Evolutionary conservation across 2,113 vertebrate genomes (phyloP).

Genomic region (Oplegnathus fasciatus): DNA sequence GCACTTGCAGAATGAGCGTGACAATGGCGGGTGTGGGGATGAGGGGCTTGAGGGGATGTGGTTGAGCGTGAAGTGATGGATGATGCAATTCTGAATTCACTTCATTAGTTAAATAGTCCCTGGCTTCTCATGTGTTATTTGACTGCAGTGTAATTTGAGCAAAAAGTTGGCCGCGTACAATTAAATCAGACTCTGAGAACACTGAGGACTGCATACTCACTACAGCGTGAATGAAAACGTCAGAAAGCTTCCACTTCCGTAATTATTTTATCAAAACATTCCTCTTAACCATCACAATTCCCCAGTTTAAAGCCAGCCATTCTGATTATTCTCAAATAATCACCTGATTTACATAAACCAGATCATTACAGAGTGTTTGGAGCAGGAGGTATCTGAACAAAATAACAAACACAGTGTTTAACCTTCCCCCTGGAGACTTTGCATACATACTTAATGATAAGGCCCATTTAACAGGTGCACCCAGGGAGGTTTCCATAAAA

Average conservation of each 20-base stretch:
- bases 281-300: background rate
- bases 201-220: slow-evolving; percentile 4
- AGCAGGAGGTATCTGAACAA: slow-evolving; percentile 29
- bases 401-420: slow-evolving; percentile 52
- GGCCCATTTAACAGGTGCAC: slow-evolving; percentile 65
- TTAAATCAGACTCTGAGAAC: slow-evolving; percentile 27
- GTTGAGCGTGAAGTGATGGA: slow-evolving; percentile 59
- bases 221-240: slow-evolving; percentile 12
- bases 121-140: slow-evolving; percentile 42
- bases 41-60: slow-evolving; percentile 15
- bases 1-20: slow-evolving; percentile 27
- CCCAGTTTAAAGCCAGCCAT: slow-evolving; percentile 26
- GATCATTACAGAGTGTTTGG: slow-evolving; percentile 36
- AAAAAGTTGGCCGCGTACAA: slow-evolving; percentile 32
- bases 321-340: slow-evolving; percentile 54
- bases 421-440: slow-evolving; percentile 42
- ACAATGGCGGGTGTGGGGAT: background rate
- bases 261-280: slow-evolving; percentile 45
- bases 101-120: slow-evolving; percentile 73
- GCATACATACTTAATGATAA: slow-evolving; percentile 66
- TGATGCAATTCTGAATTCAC: slow-evolving; percentile 63
- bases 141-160: slow-evolving; percentile 40
- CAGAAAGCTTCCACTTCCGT: slow-evolving; percentile 3
- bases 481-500: slow-evolving; percentile 58
- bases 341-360: slow-evolving; percentile 50